Percentiles rank a stretch among this genome's conserved stretches.
These are phyloP conservation scores for Drosophila lowei DNA, from an alignment of 1,140 invertebrate genomes.

Conservation along the genomic window DNA sequence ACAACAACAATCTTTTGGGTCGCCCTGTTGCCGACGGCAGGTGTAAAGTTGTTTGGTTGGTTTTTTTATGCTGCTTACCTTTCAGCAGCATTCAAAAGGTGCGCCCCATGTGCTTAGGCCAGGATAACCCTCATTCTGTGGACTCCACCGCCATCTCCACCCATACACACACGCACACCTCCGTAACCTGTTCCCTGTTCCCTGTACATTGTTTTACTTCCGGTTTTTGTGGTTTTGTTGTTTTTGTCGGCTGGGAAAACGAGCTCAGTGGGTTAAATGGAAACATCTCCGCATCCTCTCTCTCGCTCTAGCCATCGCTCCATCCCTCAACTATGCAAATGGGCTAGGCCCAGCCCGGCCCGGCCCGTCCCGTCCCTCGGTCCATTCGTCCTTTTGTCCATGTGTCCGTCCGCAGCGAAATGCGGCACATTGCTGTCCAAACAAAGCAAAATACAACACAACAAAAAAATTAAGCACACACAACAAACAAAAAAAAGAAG, in stretches of 20 bases:
- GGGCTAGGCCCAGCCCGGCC: conserved; percentile 36
- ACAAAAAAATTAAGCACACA: conserved; percentile 57
- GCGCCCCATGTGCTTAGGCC: conserved; percentile 18
- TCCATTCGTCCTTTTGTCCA: too few relatives aligned
- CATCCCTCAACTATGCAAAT: conserved; percentile 55
- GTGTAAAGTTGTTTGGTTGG: conserved; percentile 33
- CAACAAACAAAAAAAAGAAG: conserved; percentile 24
- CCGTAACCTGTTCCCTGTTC: conserved; percentile 1
- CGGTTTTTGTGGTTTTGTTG: conserved; percentile 60
- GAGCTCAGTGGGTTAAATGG: conserved; percentile 76
- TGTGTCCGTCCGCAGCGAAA: conserved; percentile 49
- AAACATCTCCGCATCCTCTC: conserved; percentile 42
- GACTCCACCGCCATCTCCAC: neutral
- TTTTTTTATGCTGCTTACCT: conserved; percentile 27
- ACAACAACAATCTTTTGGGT: conserved; percentile 30
- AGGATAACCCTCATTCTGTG: neutral
- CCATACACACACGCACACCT: neutral
- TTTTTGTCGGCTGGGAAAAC: conserved; percentile 49
- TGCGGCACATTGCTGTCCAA: conserved; percentile 44
- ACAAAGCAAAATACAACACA: conserved; percentile 21
- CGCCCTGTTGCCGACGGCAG: conserved; percentile 41
- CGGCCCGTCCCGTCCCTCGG: too few relatives aligned
- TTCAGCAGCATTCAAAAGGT: conserved; percentile 46
- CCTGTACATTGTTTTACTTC: conserved; percentile 52
- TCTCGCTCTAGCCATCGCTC: neutral